Conservation (phyloP, 2,113 vertebrate species). For the Brachyhypopomus gauderio region DNA sequence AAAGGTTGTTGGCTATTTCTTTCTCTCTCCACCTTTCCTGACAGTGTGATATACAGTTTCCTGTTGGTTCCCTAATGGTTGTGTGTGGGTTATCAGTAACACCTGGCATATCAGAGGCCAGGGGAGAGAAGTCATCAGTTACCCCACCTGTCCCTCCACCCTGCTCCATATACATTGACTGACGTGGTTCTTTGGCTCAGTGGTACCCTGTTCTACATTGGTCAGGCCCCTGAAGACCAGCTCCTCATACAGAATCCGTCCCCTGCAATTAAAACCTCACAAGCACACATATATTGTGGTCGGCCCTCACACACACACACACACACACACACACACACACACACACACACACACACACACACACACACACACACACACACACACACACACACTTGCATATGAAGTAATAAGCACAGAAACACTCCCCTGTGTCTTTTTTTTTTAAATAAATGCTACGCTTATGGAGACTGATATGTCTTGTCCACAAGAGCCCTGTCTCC, state of each 20-base stretch:
- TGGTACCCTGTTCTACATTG: background rate
- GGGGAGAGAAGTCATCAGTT: slow-evolving; percentile 50
- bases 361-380: background rate
- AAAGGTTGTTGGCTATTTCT: slow-evolving; percentile 47
- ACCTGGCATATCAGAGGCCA: slow-evolving; percentile 45
- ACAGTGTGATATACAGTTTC: slow-evolving; percentile 49
- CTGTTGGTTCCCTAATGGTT: slow-evolving; percentile 47
- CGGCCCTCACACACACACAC: background rate
- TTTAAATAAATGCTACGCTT: too few relatives aligned
- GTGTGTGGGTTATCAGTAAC: slow-evolving; percentile 52
- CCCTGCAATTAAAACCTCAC: too few relatives aligned
- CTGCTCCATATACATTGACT: background rate
- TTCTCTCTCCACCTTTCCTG: slow-evolving; percentile 6
- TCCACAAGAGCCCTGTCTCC: too few relatives aligned
- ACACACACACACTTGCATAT: background rate
- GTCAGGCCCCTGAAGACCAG: slow-evolving; percentile 29
- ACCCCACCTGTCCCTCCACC: background rate
- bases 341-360: slow-evolving; percentile 26
- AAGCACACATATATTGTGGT: too few relatives aligned
- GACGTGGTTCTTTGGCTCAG: too few relatives aligned
- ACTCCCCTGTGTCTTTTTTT: too few relatives aligned
- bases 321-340: slow-evolving; percentile 1
- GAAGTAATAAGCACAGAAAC: too few relatives aligned
- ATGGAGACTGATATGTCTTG: too few relatives aligned
- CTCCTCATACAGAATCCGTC: background rate